Evolutionary conservation across 2,888 invertebrate genomes (phyloP), one percentile per base, ranked within the genome.

Genomic region (Hesperia comma): DNA sequence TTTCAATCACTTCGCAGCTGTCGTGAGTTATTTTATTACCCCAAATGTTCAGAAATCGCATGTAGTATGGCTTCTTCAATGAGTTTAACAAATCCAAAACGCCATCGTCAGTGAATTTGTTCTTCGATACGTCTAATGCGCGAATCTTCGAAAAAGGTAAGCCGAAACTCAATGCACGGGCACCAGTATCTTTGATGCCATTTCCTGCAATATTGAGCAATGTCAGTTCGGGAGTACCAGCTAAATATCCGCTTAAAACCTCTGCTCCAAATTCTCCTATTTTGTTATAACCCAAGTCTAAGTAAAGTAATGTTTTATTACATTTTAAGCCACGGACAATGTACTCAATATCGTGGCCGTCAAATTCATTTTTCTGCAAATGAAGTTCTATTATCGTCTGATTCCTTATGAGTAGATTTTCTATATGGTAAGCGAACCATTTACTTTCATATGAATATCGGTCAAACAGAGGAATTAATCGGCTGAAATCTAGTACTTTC

Each of bases 191-290:
- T 4, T 87, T 86, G 4, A 95, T 94, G 0, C 85, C 84, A 72
- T 95, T 95, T 6, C 92, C 93, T 1, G 93, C 92, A 7, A 95
- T 77, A 71, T 94, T 93, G 53, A 95, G 74, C 0, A 90, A 87
- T 33, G 91, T 73, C 14, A 95, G 75, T 10, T 84, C 78, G 0
- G 95, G 94, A 17, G 86, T 82, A 66, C 86, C 88, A 4, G 83
- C 75, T 46, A 95, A 79, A 87, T 94, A 95, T 69, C 90, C 84
- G 0, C 89, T 90, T 19, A 95, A 68, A 61, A 93, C 72, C 68
- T 94, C 93, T 0, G 92, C 85, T 0, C 95, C 95, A 57, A 93
- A 87, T 77, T 95, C 94, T 0, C 94, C 94, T 15, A 95, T 93
- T 70, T 85, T 90, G 71, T 95, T 95, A 67, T 86, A 94, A 0